A percentile compares a stretch with the other conserved stretches of the same genome.
phyloP scores from a whole-genome alignment of 2,113 vertebrate genomes.

The human region GRCh38 chr3:32250501-32251000 shows the following conservation, averaged over 20 bases:
- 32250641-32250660: not conserved
- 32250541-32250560: not conserved
- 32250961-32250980: not conserved
- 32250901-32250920: not conserved
- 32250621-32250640: not conserved
- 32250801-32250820: too few species aligned
- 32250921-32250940: not conserved
- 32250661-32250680: not conserved
- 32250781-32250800: too few species aligned
- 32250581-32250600: not conserved
- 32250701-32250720: not conserved
- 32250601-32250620: not conserved
- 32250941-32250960: not conserved
- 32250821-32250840: too few species aligned
- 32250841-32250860: too few species aligned
- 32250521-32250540: not conserved
- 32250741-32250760: too few species aligned
- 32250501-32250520: not conserved
- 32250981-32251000: not conserved
- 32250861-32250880: too few species aligned
- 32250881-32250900: not conserved
- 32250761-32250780: too few species aligned
- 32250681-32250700: not conserved
- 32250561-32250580: not conserved
- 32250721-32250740: too few species aligned